phyloP scores from a whole-genome alignment of 2,797 vertebrate genomes.

The Otus scops region DNA sequence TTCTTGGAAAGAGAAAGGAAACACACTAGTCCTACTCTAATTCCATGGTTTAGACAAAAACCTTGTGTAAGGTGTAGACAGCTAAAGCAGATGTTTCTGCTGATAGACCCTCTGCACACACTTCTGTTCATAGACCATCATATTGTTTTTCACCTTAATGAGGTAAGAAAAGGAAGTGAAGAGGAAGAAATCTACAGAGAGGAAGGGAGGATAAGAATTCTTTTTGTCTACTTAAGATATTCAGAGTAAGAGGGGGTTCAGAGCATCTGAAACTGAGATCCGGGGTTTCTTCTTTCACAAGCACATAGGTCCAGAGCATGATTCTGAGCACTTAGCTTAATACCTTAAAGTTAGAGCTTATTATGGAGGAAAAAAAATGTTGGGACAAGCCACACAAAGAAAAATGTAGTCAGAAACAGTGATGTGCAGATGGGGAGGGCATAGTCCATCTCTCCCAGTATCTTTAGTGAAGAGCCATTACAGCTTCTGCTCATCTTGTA shows the following conservation, averaged over 20 bases:
- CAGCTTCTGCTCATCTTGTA: not conserved
- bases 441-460: not conserved
- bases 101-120: not conserved
- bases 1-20: not conserved
- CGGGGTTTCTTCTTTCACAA: not conserved
- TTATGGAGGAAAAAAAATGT: not conserved
- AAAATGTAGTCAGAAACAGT: not conserved
- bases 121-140: not conserved
- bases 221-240: not conserved
- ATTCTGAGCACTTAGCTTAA: not conserved
- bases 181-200: not conserved
- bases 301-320: not conserved
- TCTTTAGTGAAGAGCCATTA: not conserved
- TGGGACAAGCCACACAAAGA: not conserved
- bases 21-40: not conserved
- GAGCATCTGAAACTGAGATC: not conserved
- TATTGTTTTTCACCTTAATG: not conserved
- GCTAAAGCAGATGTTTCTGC: not conserved
- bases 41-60: not conserved
- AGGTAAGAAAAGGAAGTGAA: not conserved
- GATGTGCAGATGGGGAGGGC: not conserved
- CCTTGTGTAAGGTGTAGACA: not conserved
- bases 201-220: not conserved
- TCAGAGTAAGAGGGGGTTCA: not conserved
- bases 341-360: not conserved